phyloP scores from a whole-genome alignment of 1,140 invertebrate genomes.

The Danaus melanippus region DNA sequence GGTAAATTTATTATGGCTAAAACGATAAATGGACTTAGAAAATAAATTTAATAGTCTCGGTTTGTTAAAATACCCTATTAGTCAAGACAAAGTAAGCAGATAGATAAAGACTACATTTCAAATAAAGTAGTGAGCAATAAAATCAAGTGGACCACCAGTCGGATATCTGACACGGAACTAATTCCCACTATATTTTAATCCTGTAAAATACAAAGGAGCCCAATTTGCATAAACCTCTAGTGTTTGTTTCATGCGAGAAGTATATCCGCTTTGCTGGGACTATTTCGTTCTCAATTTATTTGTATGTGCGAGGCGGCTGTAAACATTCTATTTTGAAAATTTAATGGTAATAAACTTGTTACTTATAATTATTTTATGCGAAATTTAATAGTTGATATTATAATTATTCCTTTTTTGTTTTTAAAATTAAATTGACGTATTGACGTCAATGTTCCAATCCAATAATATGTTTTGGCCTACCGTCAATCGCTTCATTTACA shows the following conservation, averaged over 20 bases:
- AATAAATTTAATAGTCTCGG: too few relatives aligned
- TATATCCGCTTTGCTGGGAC: slow-evolving; percentile 60
- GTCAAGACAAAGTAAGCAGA: slow-evolving; percentile 23
- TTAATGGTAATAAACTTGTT: slow-evolving; percentile 30
- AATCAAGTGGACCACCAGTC: slow-evolving; percentile 49
- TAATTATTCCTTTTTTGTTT: too few relatives aligned
- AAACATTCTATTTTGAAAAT: slow-evolving; percentile 28
- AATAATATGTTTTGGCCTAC: background rate
- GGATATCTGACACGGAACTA: slow-evolving; percentile 68
- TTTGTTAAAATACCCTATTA: slow-evolving; percentile 6
- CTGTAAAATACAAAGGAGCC: slow-evolving; percentile 67
- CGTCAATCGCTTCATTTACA: slow-evolving; percentile 11
- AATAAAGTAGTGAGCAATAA: slow-evolving; percentile 54
- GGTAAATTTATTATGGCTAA: too few relatives aligned
- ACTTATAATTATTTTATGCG: slow-evolving; percentile 16
- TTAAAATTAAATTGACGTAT: too few relatives aligned
- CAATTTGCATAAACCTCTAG: slow-evolving; percentile 69
- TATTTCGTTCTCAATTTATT: slow-evolving; percentile 63
- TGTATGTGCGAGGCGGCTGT: slow-evolving; percentile 37
- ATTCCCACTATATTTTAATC: slow-evolving; percentile 71
- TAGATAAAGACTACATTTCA: slow-evolving; percentile 33
- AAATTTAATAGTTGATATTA: too few relatives aligned
- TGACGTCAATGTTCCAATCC: too few relatives aligned
- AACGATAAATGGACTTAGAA: too few relatives aligned
- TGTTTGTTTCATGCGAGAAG: slow-evolving; percentile 68